These are phyloP conservation scores for Hypocryptadius cinnamomeus DNA, from an alignment of 2,113 vertebrate genomes.

Conservation along the genomic window DNA sequence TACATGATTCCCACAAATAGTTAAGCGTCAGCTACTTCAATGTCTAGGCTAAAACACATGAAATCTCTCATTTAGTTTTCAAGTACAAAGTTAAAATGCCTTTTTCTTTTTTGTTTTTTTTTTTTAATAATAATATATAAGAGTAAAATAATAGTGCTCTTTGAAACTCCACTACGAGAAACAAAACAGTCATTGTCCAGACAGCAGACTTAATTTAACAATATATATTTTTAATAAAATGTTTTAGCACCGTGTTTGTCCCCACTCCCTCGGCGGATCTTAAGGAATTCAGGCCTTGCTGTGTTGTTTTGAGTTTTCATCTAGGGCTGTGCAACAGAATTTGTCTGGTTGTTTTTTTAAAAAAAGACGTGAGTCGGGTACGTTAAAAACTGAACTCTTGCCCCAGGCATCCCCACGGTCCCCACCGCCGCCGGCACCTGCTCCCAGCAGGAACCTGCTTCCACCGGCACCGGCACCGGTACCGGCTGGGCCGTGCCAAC, in stretches of 20 bases:
- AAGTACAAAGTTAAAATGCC: constrained; percentile 99
- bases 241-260: constrained; percentile 96
- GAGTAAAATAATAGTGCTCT: constrained; percentile 95
- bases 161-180: constrained; percentile 88
- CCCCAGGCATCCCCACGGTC: background rate
- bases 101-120: constrained; percentile 70
- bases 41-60: constrained; percentile 97
- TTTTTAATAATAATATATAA: constrained; percentile 90
- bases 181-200: constrained; percentile 90
- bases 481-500: fast-evolving
- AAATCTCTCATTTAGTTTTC: constrained; percentile 89
- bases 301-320: constrained; percentile 47
- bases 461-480: background rate
- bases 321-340: constrained; percentile 85
- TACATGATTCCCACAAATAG: constrained; percentile 90
- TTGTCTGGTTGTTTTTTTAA: constrained; percentile 65
- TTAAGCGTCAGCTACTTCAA: constrained; percentile 96
- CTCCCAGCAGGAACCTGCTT: background rate
- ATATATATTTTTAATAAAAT: constrained; percentile 94
- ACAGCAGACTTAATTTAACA: constrained; percentile 93
- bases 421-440: background rate
- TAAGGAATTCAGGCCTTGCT: constrained; percentile 73
- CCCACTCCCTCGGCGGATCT: constrained; percentile 79
- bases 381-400: constrained; percentile 28
- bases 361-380: constrained; percentile 64